Base-by-base conservation (phyloP, 2,888 invertebrate genomes). In the Homarus gammarus region DNA sequence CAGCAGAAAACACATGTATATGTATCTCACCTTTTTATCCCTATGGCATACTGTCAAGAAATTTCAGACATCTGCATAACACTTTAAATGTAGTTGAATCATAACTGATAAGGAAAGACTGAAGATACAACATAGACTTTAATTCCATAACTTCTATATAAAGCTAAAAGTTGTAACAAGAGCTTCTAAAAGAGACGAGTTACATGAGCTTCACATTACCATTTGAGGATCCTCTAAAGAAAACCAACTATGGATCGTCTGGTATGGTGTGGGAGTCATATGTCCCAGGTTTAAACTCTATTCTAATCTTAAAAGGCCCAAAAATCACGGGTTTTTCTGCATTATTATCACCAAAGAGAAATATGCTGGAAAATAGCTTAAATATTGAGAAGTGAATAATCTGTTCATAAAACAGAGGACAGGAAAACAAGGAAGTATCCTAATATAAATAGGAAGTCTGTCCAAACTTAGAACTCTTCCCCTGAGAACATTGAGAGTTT, bases 91-190 rank as follows among this genome's bases (percentile, higher is more conserved):
- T 27, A n/a, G 27, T 8, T 27, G 27, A 40, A 33, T 27, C 51
- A 78, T n/a, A 27, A 64, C 79, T 79, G 36, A 36, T 40, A 78
- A 36, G 40, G 64, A 79, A 79, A 79, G 38, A 64, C 79, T 51
- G 38, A 56, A n/a, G 64, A 79, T 79, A 79, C 79, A 79, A 79
- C 79, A 79, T 38, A 78, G 38, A 61, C 61, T 79, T 79, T 79
- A 79, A 79, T 79, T 79, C 38, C 64, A 61, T 79, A 79, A 79
- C 79, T 64, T 79, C 79, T 79, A 61, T 61, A 40, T 40, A 64
- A 79, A 61, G 38, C 79, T 79, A 79, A 79, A n/a, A 61, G 61
- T 36, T 51, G 79, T 64, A 79, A 79, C 79, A 79, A 79, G 61
- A 64, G 56, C 70, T 72, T 40, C 38, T 72, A 64, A 79, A 61